phyloP scores from a whole-genome alignment of 2,113 vertebrate genomes.

The Megaceryle torquata region DNA sequence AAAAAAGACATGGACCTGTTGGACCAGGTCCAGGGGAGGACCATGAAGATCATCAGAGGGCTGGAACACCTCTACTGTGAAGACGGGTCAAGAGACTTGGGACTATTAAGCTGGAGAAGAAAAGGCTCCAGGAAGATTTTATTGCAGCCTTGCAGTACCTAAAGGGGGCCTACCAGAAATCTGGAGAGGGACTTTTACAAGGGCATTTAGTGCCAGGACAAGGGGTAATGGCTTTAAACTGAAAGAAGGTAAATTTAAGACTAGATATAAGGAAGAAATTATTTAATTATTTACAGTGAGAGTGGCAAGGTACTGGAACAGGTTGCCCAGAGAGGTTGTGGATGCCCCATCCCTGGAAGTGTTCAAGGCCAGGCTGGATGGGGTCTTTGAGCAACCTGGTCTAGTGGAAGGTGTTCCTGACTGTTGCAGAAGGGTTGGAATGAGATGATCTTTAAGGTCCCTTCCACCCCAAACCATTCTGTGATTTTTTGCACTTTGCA shows the following conservation, averaged over 20 bases:
- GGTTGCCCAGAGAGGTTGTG: neutral
- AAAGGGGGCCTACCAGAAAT: neutral
- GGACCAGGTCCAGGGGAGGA: neutral
- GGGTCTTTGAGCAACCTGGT: neutral
- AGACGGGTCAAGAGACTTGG: neutral
- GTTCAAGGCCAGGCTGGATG: neutral
- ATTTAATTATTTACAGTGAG: neutral
- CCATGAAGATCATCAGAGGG: neutral
- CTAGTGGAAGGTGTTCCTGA: neutral
- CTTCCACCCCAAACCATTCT: neutral
- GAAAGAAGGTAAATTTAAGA: neutral
- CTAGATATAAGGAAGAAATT: neutral
- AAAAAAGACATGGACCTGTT: neutral
- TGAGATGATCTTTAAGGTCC: neutral
- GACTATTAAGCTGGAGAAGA: neutral
- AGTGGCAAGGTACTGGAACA: neutral
- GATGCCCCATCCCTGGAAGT: neutral
- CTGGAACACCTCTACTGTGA: neutral
- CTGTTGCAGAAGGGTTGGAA: neutral
- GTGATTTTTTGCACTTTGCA: neutral
- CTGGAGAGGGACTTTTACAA: neutral
- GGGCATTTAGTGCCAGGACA: neutral
- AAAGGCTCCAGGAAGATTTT: fast-evolving
- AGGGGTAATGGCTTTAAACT: neutral
- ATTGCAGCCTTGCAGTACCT: neutral